These are phyloP conservation scores for Spinibarbus caldwelli DNA, from an alignment of 2,797 vertebrate species.

Conservation along the genomic window DNA sequence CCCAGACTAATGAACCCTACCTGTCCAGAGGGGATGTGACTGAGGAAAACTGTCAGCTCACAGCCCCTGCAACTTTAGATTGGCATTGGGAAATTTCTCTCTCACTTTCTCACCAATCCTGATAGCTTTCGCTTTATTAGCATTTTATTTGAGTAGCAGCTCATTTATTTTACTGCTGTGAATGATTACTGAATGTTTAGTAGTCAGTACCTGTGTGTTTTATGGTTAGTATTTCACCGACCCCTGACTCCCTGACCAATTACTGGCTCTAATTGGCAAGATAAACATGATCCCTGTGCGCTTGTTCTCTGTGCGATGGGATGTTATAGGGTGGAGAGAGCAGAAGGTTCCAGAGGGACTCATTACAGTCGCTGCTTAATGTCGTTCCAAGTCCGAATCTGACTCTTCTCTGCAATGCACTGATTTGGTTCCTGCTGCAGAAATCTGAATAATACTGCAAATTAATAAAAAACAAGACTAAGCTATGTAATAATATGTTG, in stretches of 20 bases:
- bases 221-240: conserved; percentile 31
- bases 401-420: not conserved
- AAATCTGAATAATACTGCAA: conserved; percentile 5
- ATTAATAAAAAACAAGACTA: not conserved
- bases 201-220: conserved; percentile 19
- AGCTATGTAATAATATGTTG: not conserved
- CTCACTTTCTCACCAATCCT: not conserved
- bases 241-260: conserved; percentile 50
- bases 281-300: conserved; percentile 42
- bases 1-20: conserved; percentile 30
- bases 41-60: conserved; percentile 35
- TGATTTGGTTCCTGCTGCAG: not conserved
- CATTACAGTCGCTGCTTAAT: conserved; percentile 60
- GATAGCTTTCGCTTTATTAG: not conserved
- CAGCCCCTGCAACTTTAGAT: not conserved
- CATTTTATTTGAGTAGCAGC: not conserved
- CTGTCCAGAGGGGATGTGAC: conserved; percentile 32
- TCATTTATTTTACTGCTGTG: conserved; percentile 3
- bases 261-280: conserved; percentile 41
- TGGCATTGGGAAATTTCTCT: not conserved
- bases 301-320: conserved; percentile 25
- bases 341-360: conserved; percentile 67
- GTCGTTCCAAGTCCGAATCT: not conserved
- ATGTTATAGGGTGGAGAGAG: conserved; percentile 47
- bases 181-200: conserved; percentile 31